These are phyloP conservation scores for Pristionchus maxplancki DNA, from an alignment of 2,888 invertebrate genomes.

Conservation along the genomic window DNA sequence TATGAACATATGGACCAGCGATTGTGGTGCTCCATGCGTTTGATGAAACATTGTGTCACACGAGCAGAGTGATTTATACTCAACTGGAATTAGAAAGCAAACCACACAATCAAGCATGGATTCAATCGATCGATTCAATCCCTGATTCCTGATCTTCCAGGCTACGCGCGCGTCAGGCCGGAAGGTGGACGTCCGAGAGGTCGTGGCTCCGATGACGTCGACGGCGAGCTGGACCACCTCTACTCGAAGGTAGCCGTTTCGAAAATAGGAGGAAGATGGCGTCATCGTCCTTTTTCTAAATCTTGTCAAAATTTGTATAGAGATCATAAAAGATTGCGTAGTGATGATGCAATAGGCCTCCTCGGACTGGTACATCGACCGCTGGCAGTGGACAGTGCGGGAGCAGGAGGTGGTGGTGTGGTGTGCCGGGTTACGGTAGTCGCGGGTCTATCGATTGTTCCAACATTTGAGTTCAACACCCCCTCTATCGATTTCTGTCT, in stretches of 20 bases:
- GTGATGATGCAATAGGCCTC: conserved; percentile 11
- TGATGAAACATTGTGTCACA: background rate
- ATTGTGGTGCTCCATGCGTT: background rate
- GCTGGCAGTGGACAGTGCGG: conserved; percentile 11
- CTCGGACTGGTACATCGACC: conserved; percentile 14
- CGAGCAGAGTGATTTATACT: too few species aligned
- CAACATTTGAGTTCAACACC: background rate
- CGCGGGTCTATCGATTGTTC: background rate
- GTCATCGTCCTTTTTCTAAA: background rate
- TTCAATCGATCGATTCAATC: background rate
- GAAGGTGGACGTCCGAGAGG: too few species aligned
- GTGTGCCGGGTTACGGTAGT: background rate
- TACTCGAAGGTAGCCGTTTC: conserved; percentile 42
- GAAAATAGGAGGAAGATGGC: background rate
- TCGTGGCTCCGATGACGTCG: conserved; percentile 24
- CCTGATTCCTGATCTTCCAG: background rate
- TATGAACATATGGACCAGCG: too few species aligned
- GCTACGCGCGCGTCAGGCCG: conserved; percentile 39
- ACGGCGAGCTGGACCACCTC: conserved; percentile 46
- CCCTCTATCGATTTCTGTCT: background rate
- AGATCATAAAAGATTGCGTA: background rate
- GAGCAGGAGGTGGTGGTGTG: conserved; percentile 11
- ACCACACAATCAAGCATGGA: too few species aligned
- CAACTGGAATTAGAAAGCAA: too few species aligned
- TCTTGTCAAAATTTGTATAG: background rate